phyloP scores from a whole-genome alignment of 2,797 vertebrate species.

The Chiloscyllium punctatum region DNA sequence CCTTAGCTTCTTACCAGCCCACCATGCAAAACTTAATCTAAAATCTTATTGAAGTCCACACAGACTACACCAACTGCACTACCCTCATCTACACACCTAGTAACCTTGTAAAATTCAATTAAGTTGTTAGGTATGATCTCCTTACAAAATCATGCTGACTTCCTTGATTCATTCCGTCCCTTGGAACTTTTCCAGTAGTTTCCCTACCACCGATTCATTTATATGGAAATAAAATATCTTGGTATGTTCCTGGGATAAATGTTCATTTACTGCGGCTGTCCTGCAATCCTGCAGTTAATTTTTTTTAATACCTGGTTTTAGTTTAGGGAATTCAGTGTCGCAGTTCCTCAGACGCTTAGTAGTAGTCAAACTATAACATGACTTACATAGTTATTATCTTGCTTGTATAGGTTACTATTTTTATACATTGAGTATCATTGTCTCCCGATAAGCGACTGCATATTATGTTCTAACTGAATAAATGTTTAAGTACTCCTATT shows the following conservation, averaged over 20 bases:
- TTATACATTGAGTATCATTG: not conserved
- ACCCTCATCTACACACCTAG: too few species aligned
- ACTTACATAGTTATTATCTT: not conserved
- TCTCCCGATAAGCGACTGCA: not conserved
- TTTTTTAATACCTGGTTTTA: not conserved
- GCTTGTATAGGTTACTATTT: not conserved
- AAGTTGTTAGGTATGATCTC: too few species aligned
- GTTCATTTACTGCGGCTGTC: not conserved
- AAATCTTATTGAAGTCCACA: too few species aligned
- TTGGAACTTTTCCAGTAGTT: too few species aligned
- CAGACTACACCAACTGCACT: too few species aligned
- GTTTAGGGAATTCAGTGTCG: not conserved
- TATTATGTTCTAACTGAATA: not conserved
- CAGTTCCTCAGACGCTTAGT: not conserved
- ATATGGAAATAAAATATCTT: not conserved
- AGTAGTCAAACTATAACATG: not conserved
- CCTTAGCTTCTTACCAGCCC: too few species aligned
- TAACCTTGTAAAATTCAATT: too few species aligned
- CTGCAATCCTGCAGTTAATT: not conserved
- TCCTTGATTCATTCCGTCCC: too few species aligned
- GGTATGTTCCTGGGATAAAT: not conserved
- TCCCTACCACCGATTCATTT: not conserved
- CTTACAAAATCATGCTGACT: too few species aligned
- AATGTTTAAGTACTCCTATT: not conserved
- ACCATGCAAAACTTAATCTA: too few species aligned